These are phyloP conservation scores for Euwallacea fornicatus DNA, from an alignment of 1,140 invertebrate genomes.

Conservation along the genomic window DNA sequence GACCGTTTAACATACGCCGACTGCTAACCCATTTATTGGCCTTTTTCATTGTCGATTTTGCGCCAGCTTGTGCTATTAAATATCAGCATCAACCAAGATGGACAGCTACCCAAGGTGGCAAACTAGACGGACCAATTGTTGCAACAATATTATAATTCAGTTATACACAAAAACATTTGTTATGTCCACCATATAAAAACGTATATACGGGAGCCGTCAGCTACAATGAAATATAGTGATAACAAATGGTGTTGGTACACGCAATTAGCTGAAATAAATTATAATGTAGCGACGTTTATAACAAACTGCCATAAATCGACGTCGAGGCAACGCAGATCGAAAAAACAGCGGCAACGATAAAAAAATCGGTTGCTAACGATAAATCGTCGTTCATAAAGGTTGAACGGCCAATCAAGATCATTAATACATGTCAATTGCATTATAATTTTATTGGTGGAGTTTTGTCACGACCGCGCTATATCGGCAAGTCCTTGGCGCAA, in stretches of 20 bases:
- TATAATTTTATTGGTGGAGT: conserved; percentile 31
- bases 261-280: conserved; percentile 35
- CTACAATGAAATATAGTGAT: conserved; percentile 19
- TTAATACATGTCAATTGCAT: conserved; percentile 42
- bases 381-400: conserved; percentile 27
- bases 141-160: too few species aligned
- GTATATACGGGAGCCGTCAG: conserved; percentile 3
- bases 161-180: not conserved
- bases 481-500: too few species aligned
- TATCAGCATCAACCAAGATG: too few species aligned
- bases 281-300: conserved; percentile 30
- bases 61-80: too few species aligned
- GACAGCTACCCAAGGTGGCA: too few species aligned
- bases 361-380: conserved; percentile 28
- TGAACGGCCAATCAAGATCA: conserved; percentile 34
- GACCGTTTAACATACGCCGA: too few species aligned
- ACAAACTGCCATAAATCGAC: conserved; percentile 31
- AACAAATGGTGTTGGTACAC: conserved; percentile 30
- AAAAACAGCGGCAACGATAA: conserved; percentile 22
- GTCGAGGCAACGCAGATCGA: conserved; percentile 6
- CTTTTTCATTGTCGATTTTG: too few species aligned
- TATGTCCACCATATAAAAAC: not conserved
- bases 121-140: too few species aligned
- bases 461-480: not conserved
- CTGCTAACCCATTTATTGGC: too few species aligned